Evolutionary conservation across 1,140 invertebrate species (phyloP).

Genomic region (Drosophila lacertosa): DNA sequence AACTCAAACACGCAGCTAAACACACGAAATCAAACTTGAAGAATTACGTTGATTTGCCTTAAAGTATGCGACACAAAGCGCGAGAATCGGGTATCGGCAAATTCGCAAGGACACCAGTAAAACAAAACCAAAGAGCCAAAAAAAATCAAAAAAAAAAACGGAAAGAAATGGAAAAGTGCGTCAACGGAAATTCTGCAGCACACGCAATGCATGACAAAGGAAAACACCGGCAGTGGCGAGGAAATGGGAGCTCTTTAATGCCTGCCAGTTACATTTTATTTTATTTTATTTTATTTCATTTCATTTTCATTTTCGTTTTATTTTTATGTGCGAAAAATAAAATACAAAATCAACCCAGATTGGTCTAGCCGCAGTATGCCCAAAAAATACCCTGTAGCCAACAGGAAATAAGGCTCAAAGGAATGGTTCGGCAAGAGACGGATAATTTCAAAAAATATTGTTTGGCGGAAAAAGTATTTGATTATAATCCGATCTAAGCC

Average conservation of each 20-base stretch:
- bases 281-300: slow-evolving; percentile 64
- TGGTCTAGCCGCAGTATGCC: background rate
- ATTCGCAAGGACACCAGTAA: background rate
- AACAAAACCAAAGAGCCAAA: background rate
- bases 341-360: slow-evolving; percentile 8
- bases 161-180: slow-evolving; percentile 52
- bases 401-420: too few relatives aligned
- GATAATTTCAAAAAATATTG: too few relatives aligned
- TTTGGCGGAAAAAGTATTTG: too few relatives aligned
- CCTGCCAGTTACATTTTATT: slow-evolving; percentile 72
- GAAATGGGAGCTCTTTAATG: slow-evolving; percentile 40
- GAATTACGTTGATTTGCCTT: slow-evolving; percentile 76
- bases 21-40: slow-evolving; percentile 78
- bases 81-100: too few relatives aligned
- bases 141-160: slow-evolving; percentile 44
- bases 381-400: background rate
- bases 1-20: slow-evolving; percentile 75
- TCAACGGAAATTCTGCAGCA: slow-evolving; percentile 71
- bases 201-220: slow-evolving; percentile 57
- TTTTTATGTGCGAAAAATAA: slow-evolving; percentile 57
- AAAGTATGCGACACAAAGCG: slow-evolving; percentile 37
- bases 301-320: slow-evolving; percentile 67
- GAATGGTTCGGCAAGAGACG: too few relatives aligned
- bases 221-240: background rate
- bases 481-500: too few relatives aligned